phyloP scores from a whole-genome alignment of 2,888 invertebrate species.

The Tryphoninae sp. region DNA sequence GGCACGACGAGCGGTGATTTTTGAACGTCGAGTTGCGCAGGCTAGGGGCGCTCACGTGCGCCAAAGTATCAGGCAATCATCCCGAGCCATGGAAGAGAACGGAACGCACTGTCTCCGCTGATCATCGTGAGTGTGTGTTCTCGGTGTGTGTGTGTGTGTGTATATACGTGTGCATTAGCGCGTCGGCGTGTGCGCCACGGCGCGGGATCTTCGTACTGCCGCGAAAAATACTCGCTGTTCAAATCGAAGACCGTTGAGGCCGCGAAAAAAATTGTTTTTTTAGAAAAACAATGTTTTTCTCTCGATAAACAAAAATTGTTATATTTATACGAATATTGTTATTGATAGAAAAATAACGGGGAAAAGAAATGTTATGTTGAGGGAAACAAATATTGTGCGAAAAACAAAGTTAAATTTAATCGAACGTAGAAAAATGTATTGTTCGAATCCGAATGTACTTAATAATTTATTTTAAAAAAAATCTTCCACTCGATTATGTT shows the following conservation, averaged over 20 bases:
- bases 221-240: background rate
- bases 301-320: background rate
- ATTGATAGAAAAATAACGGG: background rate
- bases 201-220: slow-evolving; percentile 2
- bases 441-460: no score
- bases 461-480: background rate
- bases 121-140: slow-evolving; percentile 23
- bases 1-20: slow-evolving; percentile 43
- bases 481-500: slow-evolving; percentile 3
- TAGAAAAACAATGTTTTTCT: background rate
- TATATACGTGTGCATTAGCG: background rate
- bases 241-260: background rate
- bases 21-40: slow-evolving; percentile 65
- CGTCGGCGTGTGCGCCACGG: no score
- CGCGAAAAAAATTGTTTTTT: background rate
- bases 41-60: slow-evolving; percentile 69
- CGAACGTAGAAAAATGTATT: no score
- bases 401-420: background rate
- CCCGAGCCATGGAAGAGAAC: slow-evolving; percentile 45
- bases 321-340: background rate
- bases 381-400: background rate
- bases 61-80: slow-evolving; percentile 70
- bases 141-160: slow-evolving; percentile 3
- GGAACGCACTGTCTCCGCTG: slow-evolving; percentile 33
- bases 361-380: background rate